phyloP scores from a whole-genome alignment of 1,140 invertebrate genomes.

The Sinonovacula constricta region DNA sequence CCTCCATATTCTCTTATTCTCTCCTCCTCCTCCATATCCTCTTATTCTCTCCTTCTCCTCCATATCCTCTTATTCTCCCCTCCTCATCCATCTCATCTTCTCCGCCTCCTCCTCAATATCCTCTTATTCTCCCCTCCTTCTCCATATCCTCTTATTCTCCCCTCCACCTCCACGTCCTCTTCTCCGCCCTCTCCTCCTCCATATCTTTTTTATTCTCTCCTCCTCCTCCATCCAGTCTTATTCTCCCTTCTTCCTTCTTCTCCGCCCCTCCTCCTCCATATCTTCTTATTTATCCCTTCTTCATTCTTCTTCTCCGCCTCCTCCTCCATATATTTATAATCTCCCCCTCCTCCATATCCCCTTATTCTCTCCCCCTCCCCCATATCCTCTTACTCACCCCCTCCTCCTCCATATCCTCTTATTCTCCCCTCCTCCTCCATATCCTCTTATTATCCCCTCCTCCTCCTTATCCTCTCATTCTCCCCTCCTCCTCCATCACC shows the following conservation, averaged over 20 bases:
- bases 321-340: background rate
- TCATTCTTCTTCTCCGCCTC: background rate
- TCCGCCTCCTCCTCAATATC: background rate
- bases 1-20: background rate
- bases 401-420: too few relatives aligned
- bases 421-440: too few relatives aligned
- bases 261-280: background rate
- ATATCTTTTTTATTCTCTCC: background rate
- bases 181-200: background rate
- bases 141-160: too few relatives aligned
- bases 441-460: too few relatives aligned
- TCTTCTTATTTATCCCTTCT: background rate
- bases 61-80: background rate
- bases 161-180: background rate
- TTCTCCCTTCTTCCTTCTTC: background rate
- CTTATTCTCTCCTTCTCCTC: background rate
- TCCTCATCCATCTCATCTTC: too few relatives aligned
- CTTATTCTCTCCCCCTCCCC: background rate
- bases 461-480: too few relatives aligned
- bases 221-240: background rate
- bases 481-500: too few relatives aligned
- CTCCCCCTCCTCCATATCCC: background rate
- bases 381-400: background rate
- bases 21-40: background rate
- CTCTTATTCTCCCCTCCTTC: too few relatives aligned